Percentiles rank a stretch among this genome's conserved stretches.
These are phyloP conservation scores for Meteorus sp. DNA, from an alignment of 1,140 invertebrate genomes.

Conservation along the genomic window DNA sequence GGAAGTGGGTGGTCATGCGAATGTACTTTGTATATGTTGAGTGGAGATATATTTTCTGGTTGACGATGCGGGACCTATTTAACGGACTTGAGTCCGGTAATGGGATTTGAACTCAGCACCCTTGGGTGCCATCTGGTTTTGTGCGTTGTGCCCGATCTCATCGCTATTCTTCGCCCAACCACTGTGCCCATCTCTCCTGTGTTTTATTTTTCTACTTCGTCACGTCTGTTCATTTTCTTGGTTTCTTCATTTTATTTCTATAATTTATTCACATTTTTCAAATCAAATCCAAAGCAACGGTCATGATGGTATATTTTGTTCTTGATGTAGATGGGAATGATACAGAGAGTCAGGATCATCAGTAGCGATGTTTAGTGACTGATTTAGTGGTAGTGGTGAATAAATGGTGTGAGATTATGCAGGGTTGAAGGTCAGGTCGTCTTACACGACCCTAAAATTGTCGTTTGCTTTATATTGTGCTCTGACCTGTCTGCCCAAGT, in stretches of 20 bases:
- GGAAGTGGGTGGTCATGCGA: neutral
- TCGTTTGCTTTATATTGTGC: slow-evolving; percentile 46
- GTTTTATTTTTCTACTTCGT: neutral
- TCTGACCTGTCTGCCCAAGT: too few species aligned
- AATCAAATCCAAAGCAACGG: too few species aligned
- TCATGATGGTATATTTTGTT: slow-evolving; percentile 51
- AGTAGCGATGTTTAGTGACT: slow-evolving; percentile 55
- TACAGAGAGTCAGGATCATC: slow-evolving; percentile 46
- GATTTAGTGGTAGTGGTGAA: slow-evolving; percentile 61
- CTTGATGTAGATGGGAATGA: neutral
- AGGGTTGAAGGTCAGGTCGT: slow-evolving; percentile 56
- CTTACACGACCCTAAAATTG: slow-evolving; percentile 52
- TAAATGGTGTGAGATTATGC: slow-evolving; percentile 58
- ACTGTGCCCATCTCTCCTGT: slow-evolving; percentile 25
- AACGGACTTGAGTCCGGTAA: slow-evolving; percentile 61
- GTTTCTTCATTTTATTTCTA: neutral
- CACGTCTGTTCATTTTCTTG: neutral
- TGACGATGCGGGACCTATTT: slow-evolving; percentile 62
- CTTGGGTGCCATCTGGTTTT: slow-evolving; percentile 51
- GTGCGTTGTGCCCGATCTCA: slow-evolving; percentile 17
- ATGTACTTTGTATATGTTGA: too few species aligned
- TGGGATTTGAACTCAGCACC: slow-evolving; percentile 58
- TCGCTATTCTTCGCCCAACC: slow-evolving; percentile 14
- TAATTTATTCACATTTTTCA: slow-evolving; percentile 34
- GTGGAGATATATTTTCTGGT: slow-evolving; percentile 59